These are phyloP conservation scores for Pachyramphus minor DNA, from an alignment of 2,113 vertebrate species.

Conservation along the genomic window DNA sequence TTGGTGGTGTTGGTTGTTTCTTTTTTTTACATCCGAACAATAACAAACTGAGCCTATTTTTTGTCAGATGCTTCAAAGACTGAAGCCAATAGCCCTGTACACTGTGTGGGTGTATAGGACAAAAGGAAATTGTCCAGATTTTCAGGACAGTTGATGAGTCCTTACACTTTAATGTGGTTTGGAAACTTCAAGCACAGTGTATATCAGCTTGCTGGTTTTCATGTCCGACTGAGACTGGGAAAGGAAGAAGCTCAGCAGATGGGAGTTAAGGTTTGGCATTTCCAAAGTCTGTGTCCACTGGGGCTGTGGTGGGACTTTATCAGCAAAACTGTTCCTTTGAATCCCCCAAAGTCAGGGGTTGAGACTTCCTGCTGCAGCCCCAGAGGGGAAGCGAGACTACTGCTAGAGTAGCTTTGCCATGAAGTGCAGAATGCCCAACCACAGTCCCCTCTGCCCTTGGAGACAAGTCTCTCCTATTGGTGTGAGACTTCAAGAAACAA, in stretches of 20 bases:
- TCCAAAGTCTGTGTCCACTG: not conserved
- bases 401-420: constrained; percentile 36
- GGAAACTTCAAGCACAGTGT: constrained; percentile 13
- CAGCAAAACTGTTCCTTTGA: constrained; percentile 45
- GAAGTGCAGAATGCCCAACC: not conserved
- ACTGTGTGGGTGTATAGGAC: not conserved
- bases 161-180: constrained; percentile 22
- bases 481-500: not conserved
- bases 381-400: not conserved
- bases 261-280: not conserved
- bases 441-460: not conserved
- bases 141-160: constrained; percentile 12
- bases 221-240: constrained; percentile 10
- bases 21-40: not conserved
- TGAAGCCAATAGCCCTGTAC: not conserved
- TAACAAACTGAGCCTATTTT: not conserved
- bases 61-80: not conserved
- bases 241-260: constrained; percentile 56
- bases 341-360: not conserved
- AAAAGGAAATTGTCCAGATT: constrained; percentile 34
- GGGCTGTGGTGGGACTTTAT: constrained; percentile 13
- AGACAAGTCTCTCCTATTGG: not conserved
- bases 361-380: constrained; percentile 36
- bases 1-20: accelerated
- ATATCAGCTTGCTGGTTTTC: constrained; percentile 28